phyloP scores from a whole-genome alignment of 2,797 vertebrate genomes.

The Protosalanx chinensis region DNA sequence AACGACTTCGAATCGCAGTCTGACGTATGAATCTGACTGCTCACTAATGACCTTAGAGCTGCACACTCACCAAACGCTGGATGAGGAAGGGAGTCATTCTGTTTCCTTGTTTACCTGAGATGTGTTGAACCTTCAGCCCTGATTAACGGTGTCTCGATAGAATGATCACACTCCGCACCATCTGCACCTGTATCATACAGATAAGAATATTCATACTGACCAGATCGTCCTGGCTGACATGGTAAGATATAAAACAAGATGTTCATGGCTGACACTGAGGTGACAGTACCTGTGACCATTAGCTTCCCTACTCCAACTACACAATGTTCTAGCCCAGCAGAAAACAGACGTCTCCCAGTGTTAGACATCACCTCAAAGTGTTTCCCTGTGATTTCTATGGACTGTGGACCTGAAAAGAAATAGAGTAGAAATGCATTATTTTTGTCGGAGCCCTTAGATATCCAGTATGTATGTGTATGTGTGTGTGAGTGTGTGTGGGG shows the following conservation, averaged over 20 bases:
- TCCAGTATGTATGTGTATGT: neutral
- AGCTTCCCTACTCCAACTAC: slow-evolving; percentile 74
- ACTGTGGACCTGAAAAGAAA: slow-evolving; percentile 67
- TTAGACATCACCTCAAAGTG: slow-evolving; percentile 74
- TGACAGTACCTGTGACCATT: slow-evolving; percentile 71
- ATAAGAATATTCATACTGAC: neutral
- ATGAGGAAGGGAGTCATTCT: no score
- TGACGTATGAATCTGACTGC: no score
- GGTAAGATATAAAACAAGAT: neutral
- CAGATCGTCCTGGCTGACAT: neutral
- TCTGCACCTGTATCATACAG: slow-evolving; percentile 18
- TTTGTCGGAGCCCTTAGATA: neutral
- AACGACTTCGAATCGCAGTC: no score
- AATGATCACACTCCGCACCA: slow-evolving; percentile 73
- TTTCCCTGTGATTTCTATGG: slow-evolving; percentile 70
- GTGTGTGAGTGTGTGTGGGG: no score
- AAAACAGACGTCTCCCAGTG: slow-evolving; percentile 72
- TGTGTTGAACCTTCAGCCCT: slow-evolving; percentile 71
- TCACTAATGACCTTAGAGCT: no score
- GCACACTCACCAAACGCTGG: no score
- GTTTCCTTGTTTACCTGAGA: slow-evolving; percentile 64
- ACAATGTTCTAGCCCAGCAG: slow-evolving; percentile 67
- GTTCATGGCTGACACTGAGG: neutral
- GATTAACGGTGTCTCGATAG: slow-evolving; percentile 77
- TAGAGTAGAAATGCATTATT: neutral